Base-by-base conservation (phyloP, 2,888 invertebrate genomes). In the Leucophenga montana region DNA sequence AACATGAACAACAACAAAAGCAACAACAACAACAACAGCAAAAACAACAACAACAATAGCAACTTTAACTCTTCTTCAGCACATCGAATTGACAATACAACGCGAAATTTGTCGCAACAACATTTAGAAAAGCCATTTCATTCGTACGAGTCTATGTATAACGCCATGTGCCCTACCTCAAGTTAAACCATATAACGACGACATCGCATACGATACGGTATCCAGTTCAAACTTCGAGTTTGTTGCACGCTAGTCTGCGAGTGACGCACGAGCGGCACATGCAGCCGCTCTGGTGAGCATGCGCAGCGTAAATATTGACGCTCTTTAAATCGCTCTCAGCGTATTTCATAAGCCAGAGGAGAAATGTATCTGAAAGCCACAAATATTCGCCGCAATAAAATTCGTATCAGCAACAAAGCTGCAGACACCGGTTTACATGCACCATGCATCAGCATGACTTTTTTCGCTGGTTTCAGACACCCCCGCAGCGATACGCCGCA, bases 221-320 rank as follows among this genome's bases (percentile, higher is more conserved):
- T 14, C 8, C 13, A 31, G 27, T 20, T 14, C 27, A 16, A 20
- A 53, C 65, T 66, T 53, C 46, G 48, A 50, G n/a, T 65, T 66
- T 22, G 22, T 48, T 50, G 22, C n/a, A 50, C 0, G 3, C 27
- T 27, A 6, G 18, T 50, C 57, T 22, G 22, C 22, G 57, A n/a
- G 14, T n/a, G 27, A 5, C 13, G 4, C n/a, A n/a, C 57, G 27
- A 57, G 11, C 57, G 22, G 11, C 13, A 57, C 31, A 1, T 56
- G 56, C n/a, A n/a, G 20, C 57, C 27, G 54, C 66, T 67, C 70
- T 72, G 70, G 62, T 64, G 83, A 80, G 80, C 80, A 84, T 80
- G 80, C 80, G 84, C 16, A 46, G 61, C 61, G 9, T 20, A 9
- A 20, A 16, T 39, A 53, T 13, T 48, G 1, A 48, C 16, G 68